Base-by-base conservation (phyloP, 2,797 vertebrate species). In the Antennarius maculatus region DNA sequence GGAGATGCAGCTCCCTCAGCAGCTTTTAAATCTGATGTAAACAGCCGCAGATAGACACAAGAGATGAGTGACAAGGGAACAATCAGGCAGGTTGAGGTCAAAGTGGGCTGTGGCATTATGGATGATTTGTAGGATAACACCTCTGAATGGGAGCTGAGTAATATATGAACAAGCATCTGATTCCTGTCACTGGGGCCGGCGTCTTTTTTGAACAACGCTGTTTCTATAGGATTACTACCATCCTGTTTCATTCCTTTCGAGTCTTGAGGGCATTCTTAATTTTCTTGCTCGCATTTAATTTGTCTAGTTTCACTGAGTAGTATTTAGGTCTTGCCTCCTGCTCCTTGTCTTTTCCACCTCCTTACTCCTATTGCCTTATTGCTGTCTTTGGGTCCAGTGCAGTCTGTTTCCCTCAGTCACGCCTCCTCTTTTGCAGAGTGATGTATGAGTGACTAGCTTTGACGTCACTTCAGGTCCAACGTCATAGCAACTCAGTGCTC, bases 391-490 rank as follows among this genome's bases (percentile, higher is more conserved):
- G 37, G 66, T 61, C 67, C 74, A 37, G 74, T 62, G 71, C 73
- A 75, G 78, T 61, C 69, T 70, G 28, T 71, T 66, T 72, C 68
- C 54, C 3, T 3, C 47, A 54, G 77, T 51, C 28, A 12, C 73
- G 54, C 83, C 81, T 57, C 69, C 61, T 80, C 71, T 51, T 60
- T 66, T 78, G 74, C 74, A 82, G 69, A 61, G 66, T 91, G 83
- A 90, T 88, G 88, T 89, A 86, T 85, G 81, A 86, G 81, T 76
- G 86, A 83, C 71, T 82, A 51, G 62, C 78, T 81, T 81, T 90
- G 91, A 92, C 89, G 89, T 93, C 90, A 92, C 70, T 70, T 58
- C 58, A 41, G 68, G 76, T 64, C 73, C 39, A 62, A 84, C 87
- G 82, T 93, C 90, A 91, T 61, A 82, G 83, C 84, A 76, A 67